Conservation (phyloP, 2,113 vertebrate species). For the Butorides virescens region DNA sequence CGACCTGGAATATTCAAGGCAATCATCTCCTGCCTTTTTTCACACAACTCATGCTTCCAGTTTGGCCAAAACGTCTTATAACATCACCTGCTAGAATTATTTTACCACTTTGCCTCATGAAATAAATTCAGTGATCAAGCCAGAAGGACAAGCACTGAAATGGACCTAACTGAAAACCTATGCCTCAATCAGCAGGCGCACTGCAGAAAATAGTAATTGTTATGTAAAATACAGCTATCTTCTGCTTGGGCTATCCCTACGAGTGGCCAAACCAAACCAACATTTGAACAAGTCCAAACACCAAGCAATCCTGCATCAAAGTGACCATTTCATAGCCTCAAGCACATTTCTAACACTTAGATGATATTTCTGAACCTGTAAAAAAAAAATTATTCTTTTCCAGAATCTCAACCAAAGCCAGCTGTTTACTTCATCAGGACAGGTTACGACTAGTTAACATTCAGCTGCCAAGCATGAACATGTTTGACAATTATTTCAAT, state of each 20-base stretch:
- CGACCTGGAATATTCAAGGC: not conserved
- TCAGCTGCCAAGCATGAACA: not conserved
- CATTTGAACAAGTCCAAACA: not conserved
- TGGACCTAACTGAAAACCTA: not conserved
- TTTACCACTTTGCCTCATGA: not conserved
- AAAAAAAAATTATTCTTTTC: not conserved
- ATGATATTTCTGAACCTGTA: not conserved
- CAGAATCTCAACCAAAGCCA: not conserved
- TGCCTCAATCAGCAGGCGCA: accelerated
- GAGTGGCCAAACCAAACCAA: not conserved
- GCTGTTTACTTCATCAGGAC: not conserved
- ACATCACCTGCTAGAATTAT: not conserved
- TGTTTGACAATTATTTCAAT: not conserved
- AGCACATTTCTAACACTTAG: not conserved
- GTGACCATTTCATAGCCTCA: not conserved
- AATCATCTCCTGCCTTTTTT: not conserved
- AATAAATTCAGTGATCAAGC: not conserved
- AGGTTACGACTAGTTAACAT: not conserved
- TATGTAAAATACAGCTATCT: not conserved
- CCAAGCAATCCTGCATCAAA: not conserved
- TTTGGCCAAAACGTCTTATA: not conserved
- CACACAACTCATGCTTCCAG: not conserved
- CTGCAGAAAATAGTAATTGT: not conserved
- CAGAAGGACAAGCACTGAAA: not conserved
- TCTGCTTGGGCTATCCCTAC: not conserved